These are phyloP conservation scores for Pocillopora damicornis DNA, from an alignment of 64 coral and sea anemone genomes.

Conservation along the genomic window DNA sequence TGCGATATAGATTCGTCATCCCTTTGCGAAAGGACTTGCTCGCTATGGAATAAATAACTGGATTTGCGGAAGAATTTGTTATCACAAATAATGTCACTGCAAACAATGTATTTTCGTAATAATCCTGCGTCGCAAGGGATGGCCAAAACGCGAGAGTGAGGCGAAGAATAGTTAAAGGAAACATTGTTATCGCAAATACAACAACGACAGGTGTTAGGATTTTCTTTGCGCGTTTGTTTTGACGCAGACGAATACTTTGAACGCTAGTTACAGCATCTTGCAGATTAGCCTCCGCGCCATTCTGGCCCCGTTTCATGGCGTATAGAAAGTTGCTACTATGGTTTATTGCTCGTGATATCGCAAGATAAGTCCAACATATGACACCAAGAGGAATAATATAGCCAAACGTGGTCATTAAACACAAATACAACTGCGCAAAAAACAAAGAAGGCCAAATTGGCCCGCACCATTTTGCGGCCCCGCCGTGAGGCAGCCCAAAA, in stretches of 20 bases:
- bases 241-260: slow-evolving; percentile 30
- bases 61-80: slow-evolving; percentile 52
- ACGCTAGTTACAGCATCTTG: neutral
- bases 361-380: slow-evolving; percentile 35
- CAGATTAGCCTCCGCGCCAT: neutral
- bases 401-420: slow-evolving; percentile 2
- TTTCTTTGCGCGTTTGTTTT: slow-evolving; percentile 60
- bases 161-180: slow-evolving; percentile 46
- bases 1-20: neutral
- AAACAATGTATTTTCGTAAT: slow-evolving; percentile 25
- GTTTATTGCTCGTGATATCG: slow-evolving; percentile 32
- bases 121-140: neutral
- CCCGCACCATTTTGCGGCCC: neutral
- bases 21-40: slow-evolving; percentile 55
- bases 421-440: slow-evolving; percentile 4
- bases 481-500: slow-evolving; percentile 1
- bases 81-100: slow-evolving; percentile 21
- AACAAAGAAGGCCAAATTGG: neutral
- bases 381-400: slow-evolving; percentile 42
- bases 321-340: slow-evolving; percentile 27
- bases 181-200: slow-evolving; percentile 55
- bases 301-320: neutral
- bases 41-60: slow-evolving; percentile 54
- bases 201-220: slow-evolving; percentile 55
- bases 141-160: slow-evolving; percentile 22